Evolutionary conservation across 2,888 invertebrate species (phyloP), one percentile per base, ranked within the genome.

Genomic region (Merodon equestris): DNA sequence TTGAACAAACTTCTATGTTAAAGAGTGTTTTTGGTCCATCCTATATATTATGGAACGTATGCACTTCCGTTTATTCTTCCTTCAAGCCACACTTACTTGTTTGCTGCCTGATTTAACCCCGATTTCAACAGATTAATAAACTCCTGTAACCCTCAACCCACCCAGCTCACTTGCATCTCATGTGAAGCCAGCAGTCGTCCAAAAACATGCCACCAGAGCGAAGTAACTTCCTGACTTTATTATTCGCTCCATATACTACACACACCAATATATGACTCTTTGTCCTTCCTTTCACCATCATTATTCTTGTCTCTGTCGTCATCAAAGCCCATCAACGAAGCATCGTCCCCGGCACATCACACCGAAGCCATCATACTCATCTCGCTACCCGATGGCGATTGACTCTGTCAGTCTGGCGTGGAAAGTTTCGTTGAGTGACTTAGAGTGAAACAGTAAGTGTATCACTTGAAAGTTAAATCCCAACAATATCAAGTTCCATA

Each of bases 391-490:
- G n/a, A n/a, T 27, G 45, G 47, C 14, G 14, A 68, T 54, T 72
- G 67, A 36, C 63, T 53, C 38, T 14, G 48, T 67, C 48, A 56
- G 44, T 27, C 50, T 34, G 27, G 10, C 9, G 15, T 15, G 27
- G 27, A 27, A 56, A 71, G 60, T 44, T 48, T 68, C 19, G 38
- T 5, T 34, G 36, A 42, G 48, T 36, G 57, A 50, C 15, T 10
- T n/a, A 17, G 36, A 27, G 27, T 42, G 56, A 17, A 44, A 34
- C 57, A 76, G 64, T 61, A 63, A 77, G 76, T 67, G 51, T 68
- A 58, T 64, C 79, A 73, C 79, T 79, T 73, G 68, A 79, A 73
- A 79, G 68, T 79, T 64, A 79, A 79, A 79, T 79, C 64, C 58
- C 68, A 79, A 68, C 79, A 64, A 79, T 72, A 79, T 68, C 68